These are phyloP conservation scores for Rhinichthys osculus DNA, from an alignment of 2,797 vertebrate genomes.

Conservation along the genomic window DNA sequence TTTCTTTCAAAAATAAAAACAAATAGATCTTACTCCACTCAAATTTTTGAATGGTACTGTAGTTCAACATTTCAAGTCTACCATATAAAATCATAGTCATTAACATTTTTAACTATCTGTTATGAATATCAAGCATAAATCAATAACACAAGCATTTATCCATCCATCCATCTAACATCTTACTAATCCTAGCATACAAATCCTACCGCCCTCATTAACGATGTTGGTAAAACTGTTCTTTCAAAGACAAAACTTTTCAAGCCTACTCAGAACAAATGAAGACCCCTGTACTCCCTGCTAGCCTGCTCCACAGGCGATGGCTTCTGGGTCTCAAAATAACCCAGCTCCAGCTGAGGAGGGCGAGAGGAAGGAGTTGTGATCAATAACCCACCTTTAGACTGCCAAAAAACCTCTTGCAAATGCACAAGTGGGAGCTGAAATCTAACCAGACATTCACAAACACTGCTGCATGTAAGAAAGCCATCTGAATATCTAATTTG, in stretches of 20 bases:
- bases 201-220: constrained; percentile 35
- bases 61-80: neutral
- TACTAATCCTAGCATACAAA: constrained; percentile 7
- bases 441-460: constrained; percentile 21
- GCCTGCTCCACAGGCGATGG: constrained; percentile 47
- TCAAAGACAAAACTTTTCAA: constrained; percentile 51
- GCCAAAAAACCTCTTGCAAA: constrained; percentile 26
- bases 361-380: constrained; percentile 34
- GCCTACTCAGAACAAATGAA: constrained; percentile 39
- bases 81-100: neutral
- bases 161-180: neutral
- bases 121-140: neutral
- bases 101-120: neutral
- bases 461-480: neutral
- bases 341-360: constrained; percentile 39
- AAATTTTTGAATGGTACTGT: neutral
- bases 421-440: constrained; percentile 19
- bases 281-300: constrained; percentile 31
- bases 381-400: constrained; percentile 48
- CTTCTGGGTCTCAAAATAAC: constrained; percentile 53
- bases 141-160: neutral
- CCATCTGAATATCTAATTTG: constrained; percentile 32
- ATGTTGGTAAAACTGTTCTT: constrained; percentile 13
- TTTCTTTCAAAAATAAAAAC: neutral
- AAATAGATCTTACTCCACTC: neutral